Base-by-base conservation (phyloP, 2,113 vertebrate genomes). In the Clarias batrachus region DNA sequence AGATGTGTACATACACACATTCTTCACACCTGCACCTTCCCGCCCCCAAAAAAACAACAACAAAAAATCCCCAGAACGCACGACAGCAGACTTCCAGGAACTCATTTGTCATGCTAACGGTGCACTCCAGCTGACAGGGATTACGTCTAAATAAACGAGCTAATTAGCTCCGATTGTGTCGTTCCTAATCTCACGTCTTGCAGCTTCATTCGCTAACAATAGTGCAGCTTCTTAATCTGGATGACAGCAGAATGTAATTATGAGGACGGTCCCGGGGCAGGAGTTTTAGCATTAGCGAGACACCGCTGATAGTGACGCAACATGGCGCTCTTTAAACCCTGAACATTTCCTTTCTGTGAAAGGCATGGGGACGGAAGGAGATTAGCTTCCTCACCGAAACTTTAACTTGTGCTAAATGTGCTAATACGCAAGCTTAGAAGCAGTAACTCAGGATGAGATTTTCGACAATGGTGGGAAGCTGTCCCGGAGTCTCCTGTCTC, bases 81-180 rank as follows among this genome's bases (percentile, higher is more conserved):
- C 63, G 41, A 70, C 65, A 30, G 80, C 79, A 84, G 76, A 84
- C 88, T 85, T 77, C 57, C 83, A 84, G 48, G 84, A 87, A 73
- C 56, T 30, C 83, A 89, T 90, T 85, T 86, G 85, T 85, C 85
- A 88, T 84, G 88, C 65, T 77, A 88, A 85, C 81, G 30, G 88
- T 77, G 57, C 73, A 57, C 66, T 81, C 83, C 54, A 59, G 56
- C 79, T 48, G 81, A 87, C 56, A 85, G 81, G 71, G 87, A 87
- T 88, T 88, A 84, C 54, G 48, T 86, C 87, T 81, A 88, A 90
- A 90, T 37, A 89, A 89, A 90, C 21, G 87, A 91, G 88, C 88
- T 92, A 90, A 92, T 92, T 92, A 90, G 84, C 85, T 86, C 84
- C 90, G 73, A 92, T 91, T 92, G 91, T 90, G 89, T 89, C 79